phyloP scores from a whole-genome alignment of 2,113 vertebrate genomes.

The Channa maculata region DNA sequence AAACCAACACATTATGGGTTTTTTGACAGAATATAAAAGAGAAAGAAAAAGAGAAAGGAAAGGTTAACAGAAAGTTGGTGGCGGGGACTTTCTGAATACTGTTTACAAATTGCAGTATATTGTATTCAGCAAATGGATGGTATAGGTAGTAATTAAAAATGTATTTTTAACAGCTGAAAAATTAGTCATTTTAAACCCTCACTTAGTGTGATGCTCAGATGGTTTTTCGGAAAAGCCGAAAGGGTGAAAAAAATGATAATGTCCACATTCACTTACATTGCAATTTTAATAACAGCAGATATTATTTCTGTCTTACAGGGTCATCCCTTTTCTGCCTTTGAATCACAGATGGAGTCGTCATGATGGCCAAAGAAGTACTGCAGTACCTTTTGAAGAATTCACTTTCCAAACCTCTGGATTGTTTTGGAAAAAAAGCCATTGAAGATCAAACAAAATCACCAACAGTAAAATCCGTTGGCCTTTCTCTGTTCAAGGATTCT shows the following conservation, averaged over 20 bases:
- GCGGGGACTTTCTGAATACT: neutral
- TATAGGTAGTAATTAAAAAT: neutral
- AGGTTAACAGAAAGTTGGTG: neutral
- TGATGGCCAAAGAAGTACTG: slow-evolving; percentile 38
- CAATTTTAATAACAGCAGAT: slow-evolving; percentile 12
- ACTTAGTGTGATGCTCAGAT: no score
- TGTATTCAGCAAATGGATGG: neutral
- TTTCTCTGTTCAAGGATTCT: slow-evolving; percentile 56
- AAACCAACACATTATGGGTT: slow-evolving; percentile 10
- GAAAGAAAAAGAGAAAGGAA: neutral
- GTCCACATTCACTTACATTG: neutral
- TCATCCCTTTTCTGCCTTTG: slow-evolving; percentile 34
- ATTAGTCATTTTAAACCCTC: no score
- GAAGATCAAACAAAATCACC: slow-evolving; percentile 57
- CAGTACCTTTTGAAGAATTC: slow-evolving; percentile 56
- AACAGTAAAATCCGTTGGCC: slow-evolving; percentile 53
- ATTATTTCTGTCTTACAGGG: slow-evolving; percentile 66
- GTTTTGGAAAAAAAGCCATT: slow-evolving; percentile 42
- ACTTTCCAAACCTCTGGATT: slow-evolving; percentile 60
- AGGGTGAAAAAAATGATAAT: no score
- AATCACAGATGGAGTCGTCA: slow-evolving; percentile 40
- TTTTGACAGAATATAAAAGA: neutral
- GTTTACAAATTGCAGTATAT: neutral
- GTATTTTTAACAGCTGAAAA: no score
- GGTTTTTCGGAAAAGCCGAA: no score